Evolutionary conservation across 2,113 vertebrate genomes (phyloP).

Genomic region (Chaetodon auriga): DNA sequence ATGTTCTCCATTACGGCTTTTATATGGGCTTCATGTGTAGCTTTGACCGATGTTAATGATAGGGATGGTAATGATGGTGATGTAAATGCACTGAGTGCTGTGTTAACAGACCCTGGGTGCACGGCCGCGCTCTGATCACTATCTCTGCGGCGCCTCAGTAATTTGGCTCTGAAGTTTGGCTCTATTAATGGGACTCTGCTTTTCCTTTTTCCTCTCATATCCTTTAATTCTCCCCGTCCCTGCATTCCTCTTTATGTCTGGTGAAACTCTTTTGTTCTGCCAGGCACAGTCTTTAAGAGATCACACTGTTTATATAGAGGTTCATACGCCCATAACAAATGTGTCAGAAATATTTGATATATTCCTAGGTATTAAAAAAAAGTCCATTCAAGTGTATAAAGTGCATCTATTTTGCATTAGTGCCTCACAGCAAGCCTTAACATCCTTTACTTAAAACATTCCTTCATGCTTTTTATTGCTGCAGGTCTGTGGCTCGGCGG

Average conservation of each 20-base stretch:
- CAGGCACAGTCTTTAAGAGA: conserved; percentile 12
- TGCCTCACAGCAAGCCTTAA: conserved; percentile 16
- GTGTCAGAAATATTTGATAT: conserved; percentile 16
- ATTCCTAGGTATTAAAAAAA: conserved; percentile 4
- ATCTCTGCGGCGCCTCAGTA: conserved; percentile 81
- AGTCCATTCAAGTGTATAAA: conserved; percentile 5
- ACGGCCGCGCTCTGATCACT: conserved; percentile 74
- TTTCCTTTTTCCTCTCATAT: conserved; percentile 67
- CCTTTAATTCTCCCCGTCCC: conserved; percentile 65
- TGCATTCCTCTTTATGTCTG: conserved; percentile 61
- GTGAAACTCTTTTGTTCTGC: conserved; percentile 38
- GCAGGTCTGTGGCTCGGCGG: conserved; percentile 41
- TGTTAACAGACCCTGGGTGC: conserved; percentile 75
- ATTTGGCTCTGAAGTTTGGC: conserved; percentile 81
- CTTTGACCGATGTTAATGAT: conserved; percentile 75
- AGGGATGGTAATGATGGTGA: conserved; percentile 76
- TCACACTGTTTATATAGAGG: conserved; percentile 29
- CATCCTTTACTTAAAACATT: conserved; percentile 24
- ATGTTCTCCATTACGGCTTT: conserved; percentile 74
- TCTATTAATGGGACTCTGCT: conserved; percentile 77
- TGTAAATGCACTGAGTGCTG: conserved; percentile 81
- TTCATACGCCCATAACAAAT: conserved; percentile 21
- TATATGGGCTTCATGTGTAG: conserved; percentile 69
- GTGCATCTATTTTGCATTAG: conserved; percentile 36
- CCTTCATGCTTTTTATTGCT: conserved; percentile 35